Evolutionary conservation across 2,797 vertebrate genomes (phyloP), one percentile per base, ranked within the genome.

Genomic region (Intellagama lesueurii): DNA sequence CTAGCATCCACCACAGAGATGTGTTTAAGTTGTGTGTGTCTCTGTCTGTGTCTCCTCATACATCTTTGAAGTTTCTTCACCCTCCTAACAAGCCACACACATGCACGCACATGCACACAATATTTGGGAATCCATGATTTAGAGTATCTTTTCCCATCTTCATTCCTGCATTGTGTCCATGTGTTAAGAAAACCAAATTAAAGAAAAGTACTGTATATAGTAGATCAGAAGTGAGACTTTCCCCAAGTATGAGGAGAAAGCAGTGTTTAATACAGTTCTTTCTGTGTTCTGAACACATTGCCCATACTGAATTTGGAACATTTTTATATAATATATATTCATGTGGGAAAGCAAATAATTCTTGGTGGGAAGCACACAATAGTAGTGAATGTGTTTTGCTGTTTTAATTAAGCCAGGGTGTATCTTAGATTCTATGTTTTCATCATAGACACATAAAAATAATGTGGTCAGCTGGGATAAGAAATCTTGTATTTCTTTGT

Each of bases 361-460:
- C 32, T 81, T 95, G 93, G 90, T 89, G 90, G 72, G 83, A 44
- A 95, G 93, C 70, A 89, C 86, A 82, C 32, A 72, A 91, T 94
- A 86, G 95, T 93, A n/a, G 90, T 92, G 91, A 96, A 88, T 91
- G 52, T 32, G 69, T 91, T 88, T 91, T 90, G n/a, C 90, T 93
- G 94, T 95, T 96, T 72, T n/a, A 91, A 91, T 0, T 91, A 94
- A 92, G 90, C 94, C 91, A 96, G 95, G 90, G 94, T 91, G 95
- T 90, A 85, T 93, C 87, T 93, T 90, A 93, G 35, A 93, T 94
- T 93, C 94, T 87, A 93, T 92, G 93, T 91, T 92, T 95, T 85
- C 90, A 69, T 91, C 93, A 95, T 94, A 95, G 95, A 95, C 92
- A 85, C 93, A 95, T 94, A 95, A 96, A 94, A 95, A 96, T 56